Evolutionary conservation across 2,113 vertebrate genomes (phyloP).

Genomic region (Leucoraja erinaceus): DNA sequence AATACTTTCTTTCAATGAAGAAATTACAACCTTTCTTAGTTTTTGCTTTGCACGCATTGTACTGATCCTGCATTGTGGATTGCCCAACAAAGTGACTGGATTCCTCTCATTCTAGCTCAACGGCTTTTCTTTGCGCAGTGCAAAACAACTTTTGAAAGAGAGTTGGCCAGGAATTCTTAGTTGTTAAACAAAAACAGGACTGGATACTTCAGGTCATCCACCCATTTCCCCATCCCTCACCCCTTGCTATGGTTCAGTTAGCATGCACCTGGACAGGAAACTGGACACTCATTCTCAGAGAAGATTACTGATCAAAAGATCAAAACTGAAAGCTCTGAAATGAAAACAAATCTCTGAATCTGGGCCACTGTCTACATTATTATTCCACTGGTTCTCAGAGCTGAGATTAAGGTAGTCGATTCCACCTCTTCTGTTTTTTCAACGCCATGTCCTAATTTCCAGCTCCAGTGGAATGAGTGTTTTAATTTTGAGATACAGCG

Average conservation of each 20-base stretch:
- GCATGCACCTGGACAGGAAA: slow-evolving; percentile 1
- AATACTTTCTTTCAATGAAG: not conserved
- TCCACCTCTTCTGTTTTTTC: not conserved
- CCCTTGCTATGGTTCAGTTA: not conserved
- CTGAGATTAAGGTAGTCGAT: not conserved
- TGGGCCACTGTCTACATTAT: not conserved
- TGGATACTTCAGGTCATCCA: not conserved
- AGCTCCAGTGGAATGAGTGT: not conserved
- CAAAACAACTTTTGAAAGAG: not conserved
- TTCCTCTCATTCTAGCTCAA: not conserved
- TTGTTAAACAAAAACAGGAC: not conserved
- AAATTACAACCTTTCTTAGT: not conserved
- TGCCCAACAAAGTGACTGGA: not conserved
- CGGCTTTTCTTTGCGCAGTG: not conserved
- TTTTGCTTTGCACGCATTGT: not conserved
- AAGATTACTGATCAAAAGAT: not conserved
- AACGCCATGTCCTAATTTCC: not conserved
- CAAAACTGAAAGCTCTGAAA: not conserved
- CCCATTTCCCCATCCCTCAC: not conserved
- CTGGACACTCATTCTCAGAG: not conserved
- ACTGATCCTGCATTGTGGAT: not conserved
- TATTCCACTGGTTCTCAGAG: not conserved
- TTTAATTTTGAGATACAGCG: not conserved
- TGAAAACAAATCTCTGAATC: not conserved
- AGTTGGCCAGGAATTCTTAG: not conserved